Conservation (phyloP, 2,797 vertebrate genomes). For the Anisognathus igniventris region DNA sequence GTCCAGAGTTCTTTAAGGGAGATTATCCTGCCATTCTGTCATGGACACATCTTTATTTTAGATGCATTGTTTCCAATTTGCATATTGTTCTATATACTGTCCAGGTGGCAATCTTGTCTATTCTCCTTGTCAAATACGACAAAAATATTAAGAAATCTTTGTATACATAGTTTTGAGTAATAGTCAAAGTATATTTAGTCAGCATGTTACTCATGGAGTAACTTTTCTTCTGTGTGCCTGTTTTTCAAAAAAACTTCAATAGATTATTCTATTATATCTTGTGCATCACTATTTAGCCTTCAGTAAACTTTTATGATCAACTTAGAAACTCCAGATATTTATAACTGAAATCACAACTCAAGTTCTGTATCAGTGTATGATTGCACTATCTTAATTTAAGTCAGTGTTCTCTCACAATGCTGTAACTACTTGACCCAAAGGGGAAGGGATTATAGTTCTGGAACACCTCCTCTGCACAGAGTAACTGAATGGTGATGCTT, state of each 20-base stretch:
- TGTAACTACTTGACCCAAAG: neutral
- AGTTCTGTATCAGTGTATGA: neutral
- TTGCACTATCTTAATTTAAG: neutral
- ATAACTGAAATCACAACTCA: neutral
- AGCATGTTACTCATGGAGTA: neutral
- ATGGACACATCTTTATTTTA: neutral
- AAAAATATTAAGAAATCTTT: neutral
- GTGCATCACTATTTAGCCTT: neutral
- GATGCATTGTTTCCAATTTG: neutral
- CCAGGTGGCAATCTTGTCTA: fast-evolving
- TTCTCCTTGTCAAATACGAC: neutral
- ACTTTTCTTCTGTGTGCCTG: fast-evolving
- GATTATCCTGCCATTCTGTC: neutral
- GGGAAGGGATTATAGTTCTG: neutral
- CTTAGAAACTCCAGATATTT: neutral
- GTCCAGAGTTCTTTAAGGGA: neutral
- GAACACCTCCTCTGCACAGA: neutral
- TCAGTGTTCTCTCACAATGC: neutral
- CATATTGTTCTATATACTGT: neutral
- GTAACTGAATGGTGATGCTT: neutral
- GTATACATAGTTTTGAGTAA: neutral
- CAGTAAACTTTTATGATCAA: neutral
- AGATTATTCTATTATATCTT: neutral
- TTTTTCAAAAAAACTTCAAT: neutral
- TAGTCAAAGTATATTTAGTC: neutral